Evolutionary conservation across 2,113 vertebrate species (phyloP), one percentile per base, ranked within the genome.

Genomic region (Etia nguti): DNA sequence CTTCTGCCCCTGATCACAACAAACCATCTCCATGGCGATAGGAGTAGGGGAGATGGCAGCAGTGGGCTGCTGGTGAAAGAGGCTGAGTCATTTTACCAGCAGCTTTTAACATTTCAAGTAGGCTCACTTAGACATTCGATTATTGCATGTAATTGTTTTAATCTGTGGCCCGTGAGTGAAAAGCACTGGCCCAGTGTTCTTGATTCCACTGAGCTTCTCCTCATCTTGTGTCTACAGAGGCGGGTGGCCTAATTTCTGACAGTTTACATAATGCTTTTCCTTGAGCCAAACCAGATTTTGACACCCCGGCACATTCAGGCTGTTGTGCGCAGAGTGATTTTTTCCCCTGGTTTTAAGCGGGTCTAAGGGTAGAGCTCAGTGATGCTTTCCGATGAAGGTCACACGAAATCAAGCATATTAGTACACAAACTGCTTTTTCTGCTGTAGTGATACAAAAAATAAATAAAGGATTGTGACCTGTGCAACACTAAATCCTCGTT

Each of bases 11-110:
- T 80, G 73, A 80, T 92, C 65, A 89, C 65, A 90, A 92, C 93
- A 96, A 93, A 93, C 93, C 91, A 88, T 94, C 91, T 87, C 93
- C 92, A 93, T 18, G 65, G 91, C 3, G 41, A 93, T 52, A 60
- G 79, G n/a, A 75, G 86, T 13, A 22, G 84, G 59, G 79, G n/a
- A 7, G 22, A 70, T 54, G 82, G 88, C 48, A 82, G 60, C 68
- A 29, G 70, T 26, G 36, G 22, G 59, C 55, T 79, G 65, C 38
- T 46, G 22, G 54, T 55, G 16, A 81, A 86, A 81, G n/a, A 80
- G 54, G 41, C 26, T 10, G 41, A 55, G 85, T 54, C 11, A 18
- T 52, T 84, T 80, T 24, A 83, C 54, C 24, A 60, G 77, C 73
- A 73, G 88, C 55, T 65, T 65, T 80, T 79, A 43, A 34, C 79